A percentile compares a stretch with the other conserved stretches of the same genome.
These are phyloP conservation scores for Squalus acanthias DNA, from an alignment of 2,797 vertebrate genomes.

Conservation along the genomic window DNA sequence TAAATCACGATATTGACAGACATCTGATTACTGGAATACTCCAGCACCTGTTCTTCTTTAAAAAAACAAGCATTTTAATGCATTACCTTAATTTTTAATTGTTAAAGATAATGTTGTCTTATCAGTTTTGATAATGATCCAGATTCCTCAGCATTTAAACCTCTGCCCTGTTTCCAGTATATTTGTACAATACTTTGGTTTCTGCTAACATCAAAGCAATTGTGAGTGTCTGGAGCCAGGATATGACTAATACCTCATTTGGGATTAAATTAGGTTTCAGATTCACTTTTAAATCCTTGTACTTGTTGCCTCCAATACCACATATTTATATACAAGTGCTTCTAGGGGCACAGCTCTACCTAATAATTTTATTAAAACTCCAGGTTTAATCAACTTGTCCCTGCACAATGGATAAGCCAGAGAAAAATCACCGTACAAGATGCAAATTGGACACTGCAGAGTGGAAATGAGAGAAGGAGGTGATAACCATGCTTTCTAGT, in stretches of 20 bases:
- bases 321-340: not conserved
- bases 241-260: not conserved
- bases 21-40: not conserved
- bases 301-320: not conserved
- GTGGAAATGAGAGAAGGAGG: not conserved
- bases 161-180: not conserved
- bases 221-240: not conserved
- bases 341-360: not conserved
- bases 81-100: not conserved
- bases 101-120: not conserved
- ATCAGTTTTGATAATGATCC: not conserved
- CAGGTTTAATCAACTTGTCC: not conserved
- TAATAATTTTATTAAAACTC: not conserved
- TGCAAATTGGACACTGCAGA: not conserved
- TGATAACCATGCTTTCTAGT: not conserved
- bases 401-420: not conserved
- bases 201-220: not conserved
- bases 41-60: not conserved
- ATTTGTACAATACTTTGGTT: not conserved
- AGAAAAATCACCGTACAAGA: not conserved
- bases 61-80: not conserved
- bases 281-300: not conserved
- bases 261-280: not conserved
- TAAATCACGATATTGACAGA: not conserved
- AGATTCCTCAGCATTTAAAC: not conserved